phyloP scores from a whole-genome alignment of 1,140 invertebrate genomes.

The Acyrthosiphon pisum region DNA sequence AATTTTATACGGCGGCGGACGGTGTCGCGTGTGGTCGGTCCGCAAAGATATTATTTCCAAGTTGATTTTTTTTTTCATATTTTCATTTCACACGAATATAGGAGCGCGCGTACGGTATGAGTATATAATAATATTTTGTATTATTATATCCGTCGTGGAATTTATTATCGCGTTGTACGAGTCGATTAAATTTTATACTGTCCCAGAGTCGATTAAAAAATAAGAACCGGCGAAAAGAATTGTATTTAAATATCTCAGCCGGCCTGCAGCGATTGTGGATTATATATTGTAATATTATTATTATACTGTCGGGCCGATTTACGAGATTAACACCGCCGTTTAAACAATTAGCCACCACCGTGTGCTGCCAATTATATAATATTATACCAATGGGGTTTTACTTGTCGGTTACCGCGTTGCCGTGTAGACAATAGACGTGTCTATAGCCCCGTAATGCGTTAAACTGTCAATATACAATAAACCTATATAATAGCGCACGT shows the following conservation, averaged over 20 bases:
- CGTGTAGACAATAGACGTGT: not conserved
- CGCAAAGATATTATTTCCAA: not conserved
- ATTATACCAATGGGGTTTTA: not conserved
- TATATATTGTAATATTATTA: not conserved
- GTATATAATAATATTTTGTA: not conserved
- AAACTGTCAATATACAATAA: constrained; percentile 27
- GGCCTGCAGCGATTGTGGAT: not conserved
- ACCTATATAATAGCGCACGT: not conserved
- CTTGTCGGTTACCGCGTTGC: not conserved
- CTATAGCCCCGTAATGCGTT: not conserved
- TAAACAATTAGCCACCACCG: not conserved
- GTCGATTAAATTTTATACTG: not conserved
- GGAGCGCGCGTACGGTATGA: not conserved
- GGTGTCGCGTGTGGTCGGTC: not conserved
- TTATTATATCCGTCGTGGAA: not conserved
- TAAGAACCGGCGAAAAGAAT: not conserved
- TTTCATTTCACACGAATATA: not conserved
- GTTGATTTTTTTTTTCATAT: not conserved
- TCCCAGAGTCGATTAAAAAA: not conserved
- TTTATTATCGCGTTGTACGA: not conserved
- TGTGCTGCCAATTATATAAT: not conserved
- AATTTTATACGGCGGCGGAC: not conserved
- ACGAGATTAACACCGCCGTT: not conserved
- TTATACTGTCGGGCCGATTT: not conserved
- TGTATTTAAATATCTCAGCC: not conserved